These are phyloP conservation scores for Byasa hedistus DNA, from an alignment of 2,888 invertebrate species.

Conservation along the genomic window DNA sequence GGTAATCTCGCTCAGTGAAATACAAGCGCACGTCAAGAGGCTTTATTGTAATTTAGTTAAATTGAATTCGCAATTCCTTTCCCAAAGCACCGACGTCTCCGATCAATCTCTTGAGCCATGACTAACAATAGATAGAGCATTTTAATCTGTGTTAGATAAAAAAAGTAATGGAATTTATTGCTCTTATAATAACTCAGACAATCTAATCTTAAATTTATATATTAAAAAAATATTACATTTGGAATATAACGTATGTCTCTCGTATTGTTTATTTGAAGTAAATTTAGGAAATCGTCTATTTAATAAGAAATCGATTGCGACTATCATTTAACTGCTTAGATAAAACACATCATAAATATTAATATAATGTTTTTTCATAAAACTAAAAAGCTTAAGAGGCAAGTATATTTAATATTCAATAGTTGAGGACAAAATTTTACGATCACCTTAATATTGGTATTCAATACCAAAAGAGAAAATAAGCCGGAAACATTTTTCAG, in stretches of 20 bases:
- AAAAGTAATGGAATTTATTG: not conserved
- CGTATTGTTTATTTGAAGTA: too few relatives aligned
- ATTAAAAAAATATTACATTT: too few relatives aligned
- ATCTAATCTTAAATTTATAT: not conserved
- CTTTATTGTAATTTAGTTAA: constrained; percentile 25
- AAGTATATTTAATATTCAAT: constrained; percentile 11
- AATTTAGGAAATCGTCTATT: too few relatives aligned
- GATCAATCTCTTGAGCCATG: constrained; percentile 16
- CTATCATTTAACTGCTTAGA: too few relatives aligned
- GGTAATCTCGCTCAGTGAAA: not conserved
- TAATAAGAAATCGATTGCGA: too few relatives aligned
- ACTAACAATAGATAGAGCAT: constrained; percentile 7
- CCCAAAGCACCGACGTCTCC: constrained; percentile 10
- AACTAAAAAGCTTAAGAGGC: not conserved
- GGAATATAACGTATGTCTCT: too few relatives aligned
- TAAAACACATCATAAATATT: not conserved
- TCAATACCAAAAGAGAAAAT: constrained; percentile 54
- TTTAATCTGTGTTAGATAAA: not conserved
- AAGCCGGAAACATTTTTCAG: constrained; percentile 63
- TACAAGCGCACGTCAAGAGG: constrained; percentile 7
- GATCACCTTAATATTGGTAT: constrained; percentile 45
- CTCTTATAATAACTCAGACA: not conserved
- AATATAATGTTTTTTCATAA: not conserved
- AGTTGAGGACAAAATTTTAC: constrained; percentile 10
- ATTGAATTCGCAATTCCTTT: constrained; percentile 24